Conservation (phyloP, 2,797 vertebrate genomes). For the Danio tinwini region DNA sequence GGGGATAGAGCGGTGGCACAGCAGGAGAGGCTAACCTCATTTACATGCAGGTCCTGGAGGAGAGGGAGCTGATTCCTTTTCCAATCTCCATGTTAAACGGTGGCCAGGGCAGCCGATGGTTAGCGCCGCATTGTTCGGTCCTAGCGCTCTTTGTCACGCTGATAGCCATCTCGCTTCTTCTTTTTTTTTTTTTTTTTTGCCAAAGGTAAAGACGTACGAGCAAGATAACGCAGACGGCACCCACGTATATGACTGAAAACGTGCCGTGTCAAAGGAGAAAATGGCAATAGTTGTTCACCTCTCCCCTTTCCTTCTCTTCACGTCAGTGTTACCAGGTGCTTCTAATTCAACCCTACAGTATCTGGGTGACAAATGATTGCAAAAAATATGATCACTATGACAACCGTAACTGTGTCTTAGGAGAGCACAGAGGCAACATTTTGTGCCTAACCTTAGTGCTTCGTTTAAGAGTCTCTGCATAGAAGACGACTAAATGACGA, state of each 20-base stretch:
- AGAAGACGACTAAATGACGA: slow-evolving; percentile 44
- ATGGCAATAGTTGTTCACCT: slow-evolving; percentile 44
- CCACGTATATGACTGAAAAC: slow-evolving; percentile 50
- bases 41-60: slow-evolving; percentile 83
- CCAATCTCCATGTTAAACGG: slow-evolving; percentile 85
- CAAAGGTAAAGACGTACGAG: slow-evolving; percentile 60
- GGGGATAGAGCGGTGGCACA: slow-evolving; percentile 68
- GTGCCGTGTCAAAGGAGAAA: slow-evolving; percentile 36
- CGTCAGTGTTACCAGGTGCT: slow-evolving; percentile 71
- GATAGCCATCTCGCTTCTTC: slow-evolving; percentile 70
- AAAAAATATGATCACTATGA: slow-evolving; percentile 80
- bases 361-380: slow-evolving; percentile 45
- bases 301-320: slow-evolving; percentile 41
- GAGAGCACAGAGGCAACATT: slow-evolving; percentile 70
- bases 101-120: slow-evolving; percentile 79
- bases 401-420: slow-evolving; percentile 76
- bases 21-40: slow-evolving; percentile 82
- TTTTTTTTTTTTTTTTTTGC: slow-evolving; percentile 32
- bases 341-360: slow-evolving; percentile 62
- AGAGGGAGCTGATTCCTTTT: slow-evolving; percentile 78
- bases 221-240: slow-evolving; percentile 55
- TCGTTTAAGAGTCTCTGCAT: slow-evolving; percentile 78
- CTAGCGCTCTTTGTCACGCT: slow-evolving; percentile 65
- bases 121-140: slow-evolving; percentile 78
- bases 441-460: slow-evolving; percentile 80